phyloP scores from a whole-genome alignment of 2,888 invertebrate species.

The Phasia obesa region DNA sequence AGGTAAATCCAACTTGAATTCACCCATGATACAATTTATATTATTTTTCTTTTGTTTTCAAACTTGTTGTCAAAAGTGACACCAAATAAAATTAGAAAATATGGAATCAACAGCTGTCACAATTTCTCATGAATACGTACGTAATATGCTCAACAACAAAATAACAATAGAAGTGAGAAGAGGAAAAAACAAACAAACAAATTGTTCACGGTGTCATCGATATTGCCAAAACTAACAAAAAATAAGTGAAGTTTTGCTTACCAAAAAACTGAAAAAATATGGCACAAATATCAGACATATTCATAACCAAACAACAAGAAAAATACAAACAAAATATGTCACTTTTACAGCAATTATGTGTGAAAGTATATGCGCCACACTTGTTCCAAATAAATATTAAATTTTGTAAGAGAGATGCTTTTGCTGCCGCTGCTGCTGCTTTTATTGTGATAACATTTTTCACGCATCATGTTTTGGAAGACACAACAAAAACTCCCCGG shows the following conservation, averaged over 20 bases:
- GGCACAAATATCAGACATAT: conserved; percentile 43
- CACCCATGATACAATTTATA: conserved; percentile 4
- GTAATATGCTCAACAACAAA: conserved; percentile 54
- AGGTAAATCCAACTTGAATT: neutral
- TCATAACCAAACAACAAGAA: conserved; percentile 43
- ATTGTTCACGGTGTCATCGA: conserved; percentile 76
- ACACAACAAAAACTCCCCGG: conserved; percentile 52
- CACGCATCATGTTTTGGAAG: conserved; percentile 59
- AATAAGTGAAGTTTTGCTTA: neutral
- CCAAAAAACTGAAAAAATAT: neutral
- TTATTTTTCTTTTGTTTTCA: conserved; percentile 21
- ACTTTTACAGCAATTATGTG: conserved; percentile 64
- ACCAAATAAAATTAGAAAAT: conserved; percentile 71
- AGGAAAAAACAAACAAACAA: conserved; percentile 69
- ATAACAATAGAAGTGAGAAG: conserved; percentile 33
- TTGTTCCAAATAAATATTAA: conserved; percentile 65
- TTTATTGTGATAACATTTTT: conserved; percentile 67
- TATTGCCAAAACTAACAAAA: conserved; percentile 70
- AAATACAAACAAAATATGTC: conserved; percentile 28
- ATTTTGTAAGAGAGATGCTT: conserved; percentile 19
- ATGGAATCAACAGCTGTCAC: conserved; percentile 79
- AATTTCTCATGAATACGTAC: conserved; percentile 79
- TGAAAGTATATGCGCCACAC: conserved; percentile 59
- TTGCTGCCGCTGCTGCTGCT: conserved; percentile 31
- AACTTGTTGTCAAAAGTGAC: conserved; percentile 59